These are phyloP conservation scores for Heliconius congener DNA, from an alignment of 1,140 invertebrate genomes.

Conservation along the genomic window DNA sequence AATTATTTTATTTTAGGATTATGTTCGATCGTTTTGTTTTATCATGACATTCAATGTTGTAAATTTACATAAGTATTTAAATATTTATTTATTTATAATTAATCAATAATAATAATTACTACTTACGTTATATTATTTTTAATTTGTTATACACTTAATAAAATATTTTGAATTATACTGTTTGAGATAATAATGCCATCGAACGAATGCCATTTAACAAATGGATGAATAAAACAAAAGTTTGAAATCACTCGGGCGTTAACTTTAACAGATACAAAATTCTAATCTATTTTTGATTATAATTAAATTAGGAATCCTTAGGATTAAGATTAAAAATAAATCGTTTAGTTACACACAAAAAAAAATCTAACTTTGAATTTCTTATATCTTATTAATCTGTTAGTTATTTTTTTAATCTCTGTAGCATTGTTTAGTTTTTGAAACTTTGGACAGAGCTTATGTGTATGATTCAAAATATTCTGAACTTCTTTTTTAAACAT, in stretches of 20 bases:
- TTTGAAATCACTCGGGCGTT: conserved; percentile 21
- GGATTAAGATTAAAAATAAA: conserved; percentile 22
- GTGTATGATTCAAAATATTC: background rate
- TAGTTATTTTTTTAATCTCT: background rate
- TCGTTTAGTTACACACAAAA: conserved; percentile 8
- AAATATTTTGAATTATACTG: background rate
- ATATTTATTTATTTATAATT: background rate
- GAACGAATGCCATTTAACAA: too few species aligned
- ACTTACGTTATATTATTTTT: background rate
- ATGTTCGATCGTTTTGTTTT: background rate
- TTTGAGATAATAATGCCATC: background rate
- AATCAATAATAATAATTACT: background rate
- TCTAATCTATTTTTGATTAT: conserved; percentile 51
- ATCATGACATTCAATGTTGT: background rate
- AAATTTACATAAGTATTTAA: background rate
- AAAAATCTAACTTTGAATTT: background rate
- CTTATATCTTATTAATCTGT: conserved; percentile 5
- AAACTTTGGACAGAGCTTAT: background rate
- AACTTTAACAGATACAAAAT: conserved; percentile 33
- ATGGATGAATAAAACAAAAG: background rate
- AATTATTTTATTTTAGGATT: conserved; percentile 2
- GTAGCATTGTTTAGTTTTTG: background rate
- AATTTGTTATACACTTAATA: background rate
- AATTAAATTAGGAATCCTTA: conserved; percentile 31
- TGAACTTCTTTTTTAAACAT: background rate